phyloP scores from a whole-genome alignment of 2,888 invertebrate species.

The Philereme transversata region DNA sequence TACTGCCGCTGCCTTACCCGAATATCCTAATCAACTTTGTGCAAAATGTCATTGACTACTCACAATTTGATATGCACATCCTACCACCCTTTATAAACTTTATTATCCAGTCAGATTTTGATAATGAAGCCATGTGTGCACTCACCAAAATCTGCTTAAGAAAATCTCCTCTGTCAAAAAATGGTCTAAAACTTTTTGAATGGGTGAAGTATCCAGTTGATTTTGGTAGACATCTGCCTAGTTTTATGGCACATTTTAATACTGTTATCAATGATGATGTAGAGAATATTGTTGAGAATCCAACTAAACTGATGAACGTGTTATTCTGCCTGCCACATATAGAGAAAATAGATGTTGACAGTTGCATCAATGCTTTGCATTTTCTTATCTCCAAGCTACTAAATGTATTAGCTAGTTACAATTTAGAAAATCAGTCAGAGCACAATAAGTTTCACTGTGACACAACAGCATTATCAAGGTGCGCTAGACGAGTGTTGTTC shows the following conservation, averaged over 20 bases:
- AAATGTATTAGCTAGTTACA: slow-evolving; percentile 56
- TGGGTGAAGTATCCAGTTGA: slow-evolving; percentile 88
- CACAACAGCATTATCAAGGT: slow-evolving; percentile 56
- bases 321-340: slow-evolving; percentile 84
- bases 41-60: slow-evolving; percentile 85
- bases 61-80: slow-evolving; percentile 89
- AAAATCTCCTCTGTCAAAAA: slow-evolving; percentile 86
- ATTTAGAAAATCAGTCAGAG: slow-evolving; percentile 56
- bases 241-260: slow-evolving; percentile 68
- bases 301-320: slow-evolving; percentile 72
- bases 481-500: slow-evolving; percentile 78
- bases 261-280: slow-evolving; percentile 61
- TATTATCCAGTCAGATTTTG: slow-evolving; percentile 80
- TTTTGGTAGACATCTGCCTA: slow-evolving; percentile 70
- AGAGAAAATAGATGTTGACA: slow-evolving; percentile 68
- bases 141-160: slow-evolving; percentile 86
- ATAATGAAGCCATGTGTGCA: slow-evolving; percentile 82
- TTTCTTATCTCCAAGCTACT: slow-evolving; percentile 61
- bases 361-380: slow-evolving; percentile 59
- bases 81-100: slow-evolving; percentile 87
- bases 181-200: slow-evolving; percentile 83
- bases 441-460: slow-evolving; percentile 63
- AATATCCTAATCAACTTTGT: slow-evolving; percentile 86
- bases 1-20: slow-evolving; percentile 83
- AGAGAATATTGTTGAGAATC: slow-evolving; percentile 63